phyloP scores from a whole-genome alignment of 2,888 invertebrate genomes.

The Parochlus steinenii region DNA sequence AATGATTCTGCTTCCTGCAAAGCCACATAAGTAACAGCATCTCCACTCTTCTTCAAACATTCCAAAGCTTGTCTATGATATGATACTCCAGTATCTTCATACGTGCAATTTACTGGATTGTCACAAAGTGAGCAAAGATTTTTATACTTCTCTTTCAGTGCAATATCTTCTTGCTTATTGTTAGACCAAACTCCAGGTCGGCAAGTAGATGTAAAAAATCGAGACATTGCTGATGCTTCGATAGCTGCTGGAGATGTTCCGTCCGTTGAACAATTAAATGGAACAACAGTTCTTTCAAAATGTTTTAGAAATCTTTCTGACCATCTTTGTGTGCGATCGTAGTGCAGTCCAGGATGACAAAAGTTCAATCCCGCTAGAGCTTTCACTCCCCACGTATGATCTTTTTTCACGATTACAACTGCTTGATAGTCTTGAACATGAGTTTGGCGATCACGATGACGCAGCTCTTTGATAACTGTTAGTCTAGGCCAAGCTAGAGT shows the following conservation, averaged over 20 bases:
- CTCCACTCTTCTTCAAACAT: conserved; percentile 33
- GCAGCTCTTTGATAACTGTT: conserved; percentile 33
- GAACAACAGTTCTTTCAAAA: conserved; percentile 33
- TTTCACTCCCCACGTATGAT: conserved; percentile 31
- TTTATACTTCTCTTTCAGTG: conserved; percentile 36
- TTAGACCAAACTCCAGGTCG: conserved; percentile 53
- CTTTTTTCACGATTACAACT: conserved; percentile 38
- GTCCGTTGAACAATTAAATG: conserved; percentile 20
- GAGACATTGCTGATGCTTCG: conserved; percentile 40
- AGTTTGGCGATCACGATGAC: conserved; percentile 26
- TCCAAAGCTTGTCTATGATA: conserved; percentile 36
- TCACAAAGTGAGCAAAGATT: conserved; percentile 42
- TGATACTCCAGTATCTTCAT: conserved; percentile 23
- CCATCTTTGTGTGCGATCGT: conserved; percentile 27
- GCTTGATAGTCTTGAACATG: conserved; percentile 39
- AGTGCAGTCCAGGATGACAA: conserved; percentile 49
- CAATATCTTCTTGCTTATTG: conserved; percentile 33
- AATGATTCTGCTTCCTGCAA: conserved; percentile 24
- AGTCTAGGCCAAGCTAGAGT: conserved; percentile 30
- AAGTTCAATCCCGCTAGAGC: conserved; percentile 36
- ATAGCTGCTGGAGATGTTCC: conserved; percentile 36
- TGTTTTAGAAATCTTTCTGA: conserved; percentile 42
- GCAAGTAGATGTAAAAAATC: conserved; percentile 52
- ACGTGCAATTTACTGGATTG: conserved; percentile 19
- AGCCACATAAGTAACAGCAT: conserved; percentile 39